Conservation (phyloP, 2,113 vertebrate genomes). For the Otus sunia region DNA sequence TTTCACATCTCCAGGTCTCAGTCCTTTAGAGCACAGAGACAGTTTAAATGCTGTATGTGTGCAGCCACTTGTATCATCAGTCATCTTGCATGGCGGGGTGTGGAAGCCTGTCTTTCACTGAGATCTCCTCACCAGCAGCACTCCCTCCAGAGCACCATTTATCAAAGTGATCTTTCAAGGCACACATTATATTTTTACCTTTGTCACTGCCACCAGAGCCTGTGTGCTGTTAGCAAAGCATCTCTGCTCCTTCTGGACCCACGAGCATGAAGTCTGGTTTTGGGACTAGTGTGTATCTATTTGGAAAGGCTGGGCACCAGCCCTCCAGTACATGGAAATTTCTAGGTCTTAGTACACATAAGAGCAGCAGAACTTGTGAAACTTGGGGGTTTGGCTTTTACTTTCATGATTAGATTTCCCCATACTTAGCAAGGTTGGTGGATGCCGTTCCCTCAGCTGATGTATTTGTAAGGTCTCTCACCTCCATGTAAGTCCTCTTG, state of each 20-base stretch:
- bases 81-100: neutral
- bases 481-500: neutral
- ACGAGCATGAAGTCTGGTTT: neutral
- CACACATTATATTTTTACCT: neutral
- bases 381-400: neutral
- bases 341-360: neutral
- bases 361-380: neutral
- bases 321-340: neutral
- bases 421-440: neutral
- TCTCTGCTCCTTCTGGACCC: neutral
- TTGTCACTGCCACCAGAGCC: neutral
- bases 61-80: neutral
- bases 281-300: neutral
- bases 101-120: neutral
- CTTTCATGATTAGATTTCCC: neutral
- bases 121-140: neutral
- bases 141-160: neutral
- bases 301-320: neutral
- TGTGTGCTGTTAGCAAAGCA: neutral
- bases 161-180: neutral
- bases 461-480: neutral
- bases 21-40: neutral
- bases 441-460: neutral
- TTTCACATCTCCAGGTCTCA: neutral
- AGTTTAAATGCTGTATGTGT: neutral